Conservation (phyloP, 2,888 invertebrate genomes). For the Agrypnus murinus region DNA sequence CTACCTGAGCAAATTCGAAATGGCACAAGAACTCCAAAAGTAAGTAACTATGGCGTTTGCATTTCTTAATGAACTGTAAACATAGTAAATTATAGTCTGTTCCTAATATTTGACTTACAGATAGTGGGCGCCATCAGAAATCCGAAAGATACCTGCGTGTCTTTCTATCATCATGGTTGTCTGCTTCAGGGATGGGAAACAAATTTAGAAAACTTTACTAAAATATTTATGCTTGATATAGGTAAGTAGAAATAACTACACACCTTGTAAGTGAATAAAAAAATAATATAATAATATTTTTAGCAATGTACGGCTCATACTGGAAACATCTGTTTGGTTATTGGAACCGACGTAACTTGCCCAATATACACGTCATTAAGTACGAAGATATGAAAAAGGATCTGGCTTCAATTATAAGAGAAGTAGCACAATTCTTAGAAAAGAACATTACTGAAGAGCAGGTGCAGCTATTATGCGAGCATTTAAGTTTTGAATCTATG, state of each 20-base stretch:
- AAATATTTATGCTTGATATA: conserved; percentile 80
- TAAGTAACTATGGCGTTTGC: no score
- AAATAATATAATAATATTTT: no score
- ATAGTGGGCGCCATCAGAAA: conserved; percentile 91
- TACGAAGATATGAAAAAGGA: conserved; percentile 62
- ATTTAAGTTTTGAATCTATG: conserved; percentile 73
- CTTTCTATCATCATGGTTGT: conserved; percentile 88
- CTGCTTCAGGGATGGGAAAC: conserved; percentile 74
- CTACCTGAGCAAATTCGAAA: conserved; percentile 73
- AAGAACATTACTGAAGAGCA: conserved; percentile 62
- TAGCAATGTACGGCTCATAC: conserved; percentile 82
- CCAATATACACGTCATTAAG: conserved; percentile 76
- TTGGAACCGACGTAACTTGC: conserved; percentile 76
- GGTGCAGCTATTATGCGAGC: conserved; percentile 67
- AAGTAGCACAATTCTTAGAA: conserved; percentile 58
- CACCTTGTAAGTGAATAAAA: neutral
- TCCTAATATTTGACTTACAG: no score
- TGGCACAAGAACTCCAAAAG: conserved; percentile 68
- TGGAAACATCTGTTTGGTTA: conserved; percentile 84
- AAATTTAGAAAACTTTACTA: conserved; percentile 83
- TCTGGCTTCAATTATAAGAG: conserved; percentile 37
- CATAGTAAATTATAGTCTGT: no score
- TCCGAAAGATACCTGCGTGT: conserved; percentile 93
- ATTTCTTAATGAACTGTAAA: no score
- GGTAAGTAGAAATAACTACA: conserved; percentile 64